Evolutionary conservation across 2,113 vertebrate species (phyloP), one percentile per base, ranked within the genome.

Genomic region (Manacus vitellinus): DNA sequence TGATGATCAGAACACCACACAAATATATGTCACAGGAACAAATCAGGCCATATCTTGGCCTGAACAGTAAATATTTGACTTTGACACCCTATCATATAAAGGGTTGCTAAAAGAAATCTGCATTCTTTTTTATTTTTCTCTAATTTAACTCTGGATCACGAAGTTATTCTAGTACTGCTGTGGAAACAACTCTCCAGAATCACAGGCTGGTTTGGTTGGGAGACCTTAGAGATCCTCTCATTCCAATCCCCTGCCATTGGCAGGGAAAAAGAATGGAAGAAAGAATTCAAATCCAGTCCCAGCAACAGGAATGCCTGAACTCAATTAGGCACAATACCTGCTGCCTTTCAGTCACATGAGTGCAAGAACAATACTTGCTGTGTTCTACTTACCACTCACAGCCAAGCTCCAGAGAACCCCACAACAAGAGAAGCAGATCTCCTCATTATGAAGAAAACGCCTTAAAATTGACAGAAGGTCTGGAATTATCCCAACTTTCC

Each of bases 391-490:
- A 98, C 98, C 95, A 2, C 96, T 97, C 28, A 43, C 96, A 75
- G 97, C 90, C 91, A 99, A 41, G 75, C 97, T 94, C 98, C 98
- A 98, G 75, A 98, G 96, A 43, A 97, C 88, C 4, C 89, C 82
- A 47, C 98, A 98, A 88, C 98, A 94, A 4, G 85, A 85, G 14
- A 86, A 6, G 85, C 98, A 98, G 52, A 98, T 37, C 31, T 97
- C 51, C 43, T 89, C 96, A 80, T 97, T 89, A 2, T 72, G 67
- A 14, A 82, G 58, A 58, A 96, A 97, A 23, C 17, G 24, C 13
- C 54, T 63, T 85, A 98, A 81, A 56, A 87, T 76, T 12, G 87
- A 92, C 81, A 98, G 85, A 18, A 98, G 76, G 15, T 97, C 97
- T 39, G 96, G 68, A 58, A 97, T 91, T 43, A 97, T 70, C 47